These are phyloP conservation scores for Haliclona indistincta DNA, from an alignment of 37 sponge, comb jelly and placozoan species.

Conservation along the genomic window DNA sequence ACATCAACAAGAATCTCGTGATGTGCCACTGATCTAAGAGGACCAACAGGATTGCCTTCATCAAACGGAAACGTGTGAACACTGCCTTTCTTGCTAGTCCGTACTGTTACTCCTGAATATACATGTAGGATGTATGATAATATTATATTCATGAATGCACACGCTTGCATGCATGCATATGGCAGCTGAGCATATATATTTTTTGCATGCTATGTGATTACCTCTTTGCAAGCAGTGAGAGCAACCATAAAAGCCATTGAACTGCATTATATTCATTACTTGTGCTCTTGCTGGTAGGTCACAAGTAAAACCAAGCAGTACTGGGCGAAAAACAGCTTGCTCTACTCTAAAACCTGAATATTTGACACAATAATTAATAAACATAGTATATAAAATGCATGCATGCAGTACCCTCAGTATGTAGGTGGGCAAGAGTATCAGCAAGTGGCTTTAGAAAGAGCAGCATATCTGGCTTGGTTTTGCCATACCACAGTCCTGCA, in stretches of 20 bases:
- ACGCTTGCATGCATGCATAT: too few relatives aligned
- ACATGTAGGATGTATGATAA: not conserved
- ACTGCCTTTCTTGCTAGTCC: conserved; percentile 10
- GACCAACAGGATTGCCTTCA: conserved; percentile 22
- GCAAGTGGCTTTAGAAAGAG: conserved; percentile 40
- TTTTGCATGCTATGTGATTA: not conserved
- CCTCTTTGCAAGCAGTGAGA: conserved; percentile 42
- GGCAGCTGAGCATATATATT: not conserved
- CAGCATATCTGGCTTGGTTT: conserved; percentile 54
- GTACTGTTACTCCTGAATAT: conserved; percentile 5
- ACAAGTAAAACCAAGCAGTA: conserved; percentile 33
- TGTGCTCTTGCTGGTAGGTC: conserved; percentile 54
- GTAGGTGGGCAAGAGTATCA: conserved; percentile 23
- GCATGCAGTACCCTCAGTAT: conserved; percentile 20
- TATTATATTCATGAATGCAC: not conserved
- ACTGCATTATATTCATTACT: conserved; percentile 38
- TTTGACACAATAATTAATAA: too few relatives aligned
- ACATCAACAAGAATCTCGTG: not conserved
- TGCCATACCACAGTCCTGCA: conserved; percentile 61
- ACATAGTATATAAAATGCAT: too few relatives aligned
- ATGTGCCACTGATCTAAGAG: conserved; percentile 10
- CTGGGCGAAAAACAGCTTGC: conserved; percentile 16
- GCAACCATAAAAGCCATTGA: conserved; percentile 53
- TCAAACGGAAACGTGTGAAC: conserved; percentile 29
- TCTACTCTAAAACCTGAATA: not conserved